Base-by-base conservation (phyloP, 2,888 invertebrate species). In the Apotomis capreana region DNA sequence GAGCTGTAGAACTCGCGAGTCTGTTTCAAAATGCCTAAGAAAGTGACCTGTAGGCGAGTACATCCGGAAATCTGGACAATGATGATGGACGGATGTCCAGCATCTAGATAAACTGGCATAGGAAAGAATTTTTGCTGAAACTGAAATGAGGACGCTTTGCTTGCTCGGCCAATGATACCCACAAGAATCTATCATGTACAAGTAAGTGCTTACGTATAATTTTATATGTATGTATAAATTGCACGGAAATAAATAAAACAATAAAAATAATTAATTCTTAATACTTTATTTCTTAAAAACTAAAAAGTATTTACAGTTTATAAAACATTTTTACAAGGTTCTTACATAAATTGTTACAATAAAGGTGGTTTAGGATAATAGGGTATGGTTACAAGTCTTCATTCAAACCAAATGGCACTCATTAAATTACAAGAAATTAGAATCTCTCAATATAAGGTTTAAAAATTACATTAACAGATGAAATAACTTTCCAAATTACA, bases 351-450 rank as follows among this genome's bases (percentile, higher is more conserved):
- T 57, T 70, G 63, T 55, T 77, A 77, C 68, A 74, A 64, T 75
- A 78, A 74, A 84, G 85, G 87, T 87, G 86, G 86, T 83, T 83
- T 81, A 75, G 80, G 73, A 78, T 76, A 79, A 76, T 78, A 75
- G 26, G 72, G 58, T 68, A 68, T 54, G 63, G 68, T 58, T 68
- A 68, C 63, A 68, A 72, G 68, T 58, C 52, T 68, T 65, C 55
- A 52, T 58, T 68, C 58, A 72, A 58, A 80, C 82, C 80, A 78
- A 87, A 87, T 87, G 87, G 87, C 87, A 87, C 87, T 84, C 82
- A 82, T 75, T 77, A 67, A 55, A 57, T 67, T 61, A 67, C 61
- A 71, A 26, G 55, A 40, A 61, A 57, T 10, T 57, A 63, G 26
- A 51, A 51, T 58, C 13, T 49, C 55, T 55, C 12, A 36, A 12